A percentile compares a stretch with the other conserved stretches of the same genome.
Conservation (phyloP, 2,113 vertebrate species). For the Ia io region DNA sequence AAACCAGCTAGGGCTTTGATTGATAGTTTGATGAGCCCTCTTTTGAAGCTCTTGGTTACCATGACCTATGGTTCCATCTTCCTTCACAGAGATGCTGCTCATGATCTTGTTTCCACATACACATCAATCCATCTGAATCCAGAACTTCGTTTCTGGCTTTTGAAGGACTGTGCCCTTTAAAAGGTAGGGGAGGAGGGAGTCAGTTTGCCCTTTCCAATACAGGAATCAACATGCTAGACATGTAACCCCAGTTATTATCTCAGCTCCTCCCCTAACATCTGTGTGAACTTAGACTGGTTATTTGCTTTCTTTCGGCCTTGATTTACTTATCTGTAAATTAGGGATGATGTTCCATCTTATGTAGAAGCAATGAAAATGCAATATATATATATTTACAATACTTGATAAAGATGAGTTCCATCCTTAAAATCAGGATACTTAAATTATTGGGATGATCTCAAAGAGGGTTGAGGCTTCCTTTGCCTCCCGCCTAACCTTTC, state of each 20-base stretch:
- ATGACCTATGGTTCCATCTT: background rate
- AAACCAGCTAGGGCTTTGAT: background rate
- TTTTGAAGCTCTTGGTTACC: background rate
- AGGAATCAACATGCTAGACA: background rate
- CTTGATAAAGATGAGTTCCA: background rate
- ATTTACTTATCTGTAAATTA: background rate
- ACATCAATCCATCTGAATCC: background rate
- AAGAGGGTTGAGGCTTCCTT: background rate
- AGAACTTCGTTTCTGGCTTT: conserved; percentile 25
- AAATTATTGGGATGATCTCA: background rate
- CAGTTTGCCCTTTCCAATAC: background rate
- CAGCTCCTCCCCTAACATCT: background rate
- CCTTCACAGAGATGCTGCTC: background rate
- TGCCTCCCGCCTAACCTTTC: background rate
- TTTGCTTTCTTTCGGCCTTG: background rate
- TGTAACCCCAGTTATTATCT: background rate
- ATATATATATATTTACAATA: background rate
- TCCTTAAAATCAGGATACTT: background rate
- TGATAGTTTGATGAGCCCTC: background rate
- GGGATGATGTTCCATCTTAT: background rate
- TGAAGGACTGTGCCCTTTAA: background rate
- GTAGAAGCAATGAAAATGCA: background rate
- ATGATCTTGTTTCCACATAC: background rate
- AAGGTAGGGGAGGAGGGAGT: background rate
- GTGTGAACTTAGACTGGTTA: background rate